Percentiles rank a stretch among this genome's conserved stretches.
phyloP scores from a whole-genome alignment of 2,113 vertebrate genomes.

The Coracopsis vasa region DNA sequence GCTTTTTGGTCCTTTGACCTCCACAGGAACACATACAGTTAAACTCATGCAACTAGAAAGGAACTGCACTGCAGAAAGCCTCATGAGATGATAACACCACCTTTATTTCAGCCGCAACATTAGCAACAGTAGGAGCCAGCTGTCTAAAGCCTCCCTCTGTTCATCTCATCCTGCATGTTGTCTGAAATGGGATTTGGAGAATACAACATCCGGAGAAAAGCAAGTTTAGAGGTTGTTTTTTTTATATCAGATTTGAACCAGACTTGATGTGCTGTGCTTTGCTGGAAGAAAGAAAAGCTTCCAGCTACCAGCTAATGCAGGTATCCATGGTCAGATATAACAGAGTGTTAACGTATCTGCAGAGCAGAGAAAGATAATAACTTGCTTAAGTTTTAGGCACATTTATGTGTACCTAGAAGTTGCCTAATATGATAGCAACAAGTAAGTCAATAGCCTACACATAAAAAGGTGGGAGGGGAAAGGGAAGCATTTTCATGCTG shows the following conservation, averaged over 20 bases:
- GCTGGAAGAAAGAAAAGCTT: conserved; percentile 11
- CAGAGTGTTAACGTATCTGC: not conserved
- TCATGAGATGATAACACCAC: not conserved
- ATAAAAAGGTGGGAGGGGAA: not conserved
- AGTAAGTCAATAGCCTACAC: not conserved
- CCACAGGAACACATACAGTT: not conserved
- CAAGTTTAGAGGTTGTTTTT: conserved; percentile 17
- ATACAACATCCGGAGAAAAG: not conserved
- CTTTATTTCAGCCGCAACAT: not conserved
- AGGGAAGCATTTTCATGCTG: not conserved
- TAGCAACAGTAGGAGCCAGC: not conserved
- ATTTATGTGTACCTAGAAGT: not conserved
- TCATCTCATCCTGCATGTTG: conserved; percentile 12
- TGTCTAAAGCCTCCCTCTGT: conserved; percentile 1
- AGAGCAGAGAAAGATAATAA: not conserved
- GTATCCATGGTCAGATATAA: not conserved
- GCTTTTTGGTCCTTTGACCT: not conserved
- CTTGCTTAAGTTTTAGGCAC: not conserved
- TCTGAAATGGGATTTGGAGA: conserved; percentile 47
- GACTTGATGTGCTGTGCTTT: not conserved
- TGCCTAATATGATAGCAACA: not conserved
- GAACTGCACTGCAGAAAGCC: not conserved
- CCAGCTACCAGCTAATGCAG: not conserved
- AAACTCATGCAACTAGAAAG: not conserved
- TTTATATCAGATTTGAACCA: not conserved